These are phyloP conservation scores for Galerucella calmariensis DNA, from an alignment of 2,888 invertebrate species.

Conservation along the genomic window DNA sequence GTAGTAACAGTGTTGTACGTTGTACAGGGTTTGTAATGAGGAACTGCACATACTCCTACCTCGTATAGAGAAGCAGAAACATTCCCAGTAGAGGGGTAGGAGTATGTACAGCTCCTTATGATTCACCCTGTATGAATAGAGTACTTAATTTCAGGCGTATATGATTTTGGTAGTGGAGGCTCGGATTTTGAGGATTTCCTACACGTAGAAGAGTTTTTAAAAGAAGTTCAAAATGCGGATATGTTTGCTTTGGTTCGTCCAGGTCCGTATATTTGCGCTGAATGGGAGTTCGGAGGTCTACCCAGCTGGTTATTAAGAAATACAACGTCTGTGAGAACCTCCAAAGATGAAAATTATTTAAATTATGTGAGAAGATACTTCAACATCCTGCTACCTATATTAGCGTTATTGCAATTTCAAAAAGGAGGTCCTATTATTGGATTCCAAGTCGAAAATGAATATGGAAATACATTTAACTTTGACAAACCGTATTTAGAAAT, in stretches of 20 bases:
- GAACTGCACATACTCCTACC: too few relatives aligned
- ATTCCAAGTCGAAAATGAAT: constrained; percentile 94
- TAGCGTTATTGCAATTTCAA: constrained; percentile 68
- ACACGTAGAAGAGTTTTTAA: constrained; percentile 74
- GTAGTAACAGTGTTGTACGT: too few relatives aligned
- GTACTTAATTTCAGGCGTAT: constrained; percentile 48
- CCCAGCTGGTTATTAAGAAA: constrained; percentile 60
- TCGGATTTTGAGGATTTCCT: constrained; percentile 67
- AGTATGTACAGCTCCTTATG: too few relatives aligned
- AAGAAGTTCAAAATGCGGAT: constrained; percentile 79
- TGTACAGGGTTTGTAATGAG: too few relatives aligned
- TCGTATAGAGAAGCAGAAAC: too few relatives aligned
- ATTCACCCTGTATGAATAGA: background rate
- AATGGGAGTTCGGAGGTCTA: constrained; percentile 75
- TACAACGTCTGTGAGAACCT: constrained; percentile 41
- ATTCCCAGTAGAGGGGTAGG: too few relatives aligned
- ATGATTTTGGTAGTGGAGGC: constrained; percentile 69
- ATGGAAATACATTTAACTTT: constrained; percentile 74
- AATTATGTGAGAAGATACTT: constrained; percentile 57
- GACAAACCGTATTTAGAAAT: constrained; percentile 61
- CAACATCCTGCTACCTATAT: constrained; percentile 64
- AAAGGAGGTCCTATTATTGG: constrained; percentile 89
- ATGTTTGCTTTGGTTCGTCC: constrained; percentile 83
- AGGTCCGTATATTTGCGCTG: constrained; percentile 93
- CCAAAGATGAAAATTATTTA: constrained; percentile 25